Conservation (phyloP, 2,113 vertebrate species). For the Blennius ocellaris region DNA sequence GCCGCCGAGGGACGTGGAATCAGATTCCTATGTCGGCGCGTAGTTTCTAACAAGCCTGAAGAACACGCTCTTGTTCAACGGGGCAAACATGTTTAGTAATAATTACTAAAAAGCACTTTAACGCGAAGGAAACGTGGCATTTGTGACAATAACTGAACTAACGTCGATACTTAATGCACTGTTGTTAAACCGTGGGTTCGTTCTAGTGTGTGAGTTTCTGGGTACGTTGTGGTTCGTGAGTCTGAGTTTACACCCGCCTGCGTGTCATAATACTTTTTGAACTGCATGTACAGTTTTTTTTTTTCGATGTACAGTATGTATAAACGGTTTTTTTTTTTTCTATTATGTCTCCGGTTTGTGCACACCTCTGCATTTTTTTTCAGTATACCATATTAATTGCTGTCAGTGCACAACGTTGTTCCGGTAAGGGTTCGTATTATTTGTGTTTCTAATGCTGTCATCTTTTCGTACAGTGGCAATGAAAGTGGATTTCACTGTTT, state of each 20-base stretch:
- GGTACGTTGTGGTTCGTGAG: slow-evolving; percentile 4
- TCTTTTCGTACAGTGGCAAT: not conserved
- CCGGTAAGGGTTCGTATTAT: not conserved
- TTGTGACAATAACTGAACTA: slow-evolving; percentile 67
- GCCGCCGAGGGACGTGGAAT: slow-evolving; percentile 51
- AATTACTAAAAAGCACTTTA: slow-evolving; percentile 86
- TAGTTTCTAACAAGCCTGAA: slow-evolving; percentile 55
- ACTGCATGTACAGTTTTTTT: not conserved
- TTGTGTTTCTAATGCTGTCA: slow-evolving; percentile 17
- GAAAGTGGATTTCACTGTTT: not conserved
- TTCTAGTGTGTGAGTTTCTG: no score
- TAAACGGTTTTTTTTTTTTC: slow-evolving; percentile 21
- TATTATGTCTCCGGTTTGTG: slow-evolving; percentile 8
- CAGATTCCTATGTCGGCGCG: slow-evolving; percentile 32
- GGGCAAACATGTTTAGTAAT: slow-evolving; percentile 58
- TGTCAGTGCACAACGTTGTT: slow-evolving; percentile 7
- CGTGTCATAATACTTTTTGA: slow-evolving; percentile 19
- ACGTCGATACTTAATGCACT: slow-evolving; percentile 60
- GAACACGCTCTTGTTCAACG: slow-evolving; percentile 30
- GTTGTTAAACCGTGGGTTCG: slow-evolving; percentile 25
- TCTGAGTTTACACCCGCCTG: slow-evolving; percentile 3
- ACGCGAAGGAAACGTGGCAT: slow-evolving; percentile 57
- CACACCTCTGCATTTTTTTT: slow-evolving; percentile 32
- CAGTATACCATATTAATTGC: slow-evolving; percentile 5
- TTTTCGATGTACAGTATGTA: slow-evolving; percentile 47